A percentile compares a stretch with the other conserved stretches of the same genome.
Evolutionary conservation across 2,888 invertebrate genomes (phyloP).

Genomic region (Machimus atricapillus): DNA sequence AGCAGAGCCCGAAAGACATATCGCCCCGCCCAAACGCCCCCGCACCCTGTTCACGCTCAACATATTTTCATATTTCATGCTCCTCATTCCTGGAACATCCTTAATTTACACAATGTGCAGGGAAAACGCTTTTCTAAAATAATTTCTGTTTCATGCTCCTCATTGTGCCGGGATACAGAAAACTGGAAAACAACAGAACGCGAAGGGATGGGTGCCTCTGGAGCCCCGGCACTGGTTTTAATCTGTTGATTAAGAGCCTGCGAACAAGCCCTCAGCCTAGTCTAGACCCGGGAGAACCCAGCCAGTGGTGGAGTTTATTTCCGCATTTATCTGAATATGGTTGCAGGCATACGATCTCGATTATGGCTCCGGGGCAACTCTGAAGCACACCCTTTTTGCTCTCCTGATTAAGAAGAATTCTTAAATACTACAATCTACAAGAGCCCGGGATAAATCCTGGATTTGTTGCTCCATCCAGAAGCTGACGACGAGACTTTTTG

Average conservation of each 20-base stretch:
- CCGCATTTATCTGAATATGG: neutral
- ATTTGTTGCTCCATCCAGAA: neutral
- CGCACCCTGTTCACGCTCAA: neutral
- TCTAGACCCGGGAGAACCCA: neutral
- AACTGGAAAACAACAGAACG: neutral
- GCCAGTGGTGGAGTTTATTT: neutral
- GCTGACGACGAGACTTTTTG: neutral
- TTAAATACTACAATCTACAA: neutral
- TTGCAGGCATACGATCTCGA: slow-evolving; percentile 1
- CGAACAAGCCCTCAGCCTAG: neutral
- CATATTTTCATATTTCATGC: slow-evolving; percentile 5
- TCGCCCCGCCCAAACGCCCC: neutral
- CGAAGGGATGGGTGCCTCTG: neutral
- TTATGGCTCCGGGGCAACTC: neutral
- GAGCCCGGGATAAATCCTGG: neutral
- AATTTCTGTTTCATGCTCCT: slow-evolving; percentile 6
- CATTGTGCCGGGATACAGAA: neutral
- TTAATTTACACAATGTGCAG: slow-evolving; percentile 13
- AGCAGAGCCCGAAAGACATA: neutral
- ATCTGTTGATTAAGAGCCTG: slow-evolving; percentile 32
- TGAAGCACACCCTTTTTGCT: neutral
- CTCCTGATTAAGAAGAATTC: neutral
- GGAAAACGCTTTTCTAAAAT: neutral
- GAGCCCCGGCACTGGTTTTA: neutral
- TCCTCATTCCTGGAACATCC: neutral